Evolutionary conservation across 2,113 vertebrate species (phyloP).

Genomic region (Neomonachus schauinslandi): DNA sequence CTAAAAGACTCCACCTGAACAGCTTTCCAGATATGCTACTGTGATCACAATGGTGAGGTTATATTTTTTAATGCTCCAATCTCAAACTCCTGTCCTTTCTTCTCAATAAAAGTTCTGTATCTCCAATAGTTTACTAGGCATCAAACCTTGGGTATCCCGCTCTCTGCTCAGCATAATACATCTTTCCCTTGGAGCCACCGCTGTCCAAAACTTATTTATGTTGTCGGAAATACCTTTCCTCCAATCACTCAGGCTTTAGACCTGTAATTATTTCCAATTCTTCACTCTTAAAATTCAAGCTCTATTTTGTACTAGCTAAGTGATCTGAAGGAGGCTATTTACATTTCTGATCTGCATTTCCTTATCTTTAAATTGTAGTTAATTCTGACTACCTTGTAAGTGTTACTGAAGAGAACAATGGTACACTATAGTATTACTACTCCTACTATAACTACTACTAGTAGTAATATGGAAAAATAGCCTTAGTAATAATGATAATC

Average conservation of each 20-base stretch:
- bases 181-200: neutral
- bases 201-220: neutral
- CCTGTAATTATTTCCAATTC: neutral
- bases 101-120: neutral
- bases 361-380: neutral
- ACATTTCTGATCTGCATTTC: constrained; percentile 26
- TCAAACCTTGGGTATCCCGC: neutral
- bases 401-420: neutral
- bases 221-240: neutral
- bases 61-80: neutral
- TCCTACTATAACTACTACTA: neutral
- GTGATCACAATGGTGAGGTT: neutral
- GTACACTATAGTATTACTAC: neutral
- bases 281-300: neutral
- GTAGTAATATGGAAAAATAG: neutral
- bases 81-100: neutral
- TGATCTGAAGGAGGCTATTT: neutral
- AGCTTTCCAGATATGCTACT: neutral
- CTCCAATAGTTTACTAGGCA: neutral
- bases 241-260: neutral
- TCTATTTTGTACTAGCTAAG: neutral
- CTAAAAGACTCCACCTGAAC: neutral
- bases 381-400: neutral
- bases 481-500: neutral
- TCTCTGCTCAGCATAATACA: neutral